Evolutionary conservation across 2,113 vertebrate genomes (phyloP), one percentile per base, ranked within the genome.

Genomic region (Microtus pennsylvanicus): DNA sequence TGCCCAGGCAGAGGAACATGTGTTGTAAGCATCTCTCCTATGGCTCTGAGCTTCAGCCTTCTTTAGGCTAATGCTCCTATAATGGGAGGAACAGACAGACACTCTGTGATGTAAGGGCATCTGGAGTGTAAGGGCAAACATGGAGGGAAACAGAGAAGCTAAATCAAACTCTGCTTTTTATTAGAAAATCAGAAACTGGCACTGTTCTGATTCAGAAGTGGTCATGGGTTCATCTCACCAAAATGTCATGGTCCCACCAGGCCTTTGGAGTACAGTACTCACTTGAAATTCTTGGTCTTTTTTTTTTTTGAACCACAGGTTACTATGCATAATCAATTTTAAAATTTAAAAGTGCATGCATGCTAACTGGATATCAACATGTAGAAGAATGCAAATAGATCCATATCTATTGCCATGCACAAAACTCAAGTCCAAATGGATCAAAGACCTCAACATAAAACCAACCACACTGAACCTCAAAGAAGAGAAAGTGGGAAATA

Each of bases 151-250:
- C 19, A 6, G 13, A 58, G 10, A 58, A 5, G 26, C 17, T 45
- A 33, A 83, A 77, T 67, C 30, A 52, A 69, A 61, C 3, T 19
- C 16, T 21, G 3, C 75, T 92, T 92, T 90, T 52, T 30, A 21
- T 83, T 35, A 35, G 35, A 26, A 87, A 78, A 58, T 65, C 63
- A 35, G 7, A 65, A 16, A 11, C 22, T 11, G 65, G 13, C 2
- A 3, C 17, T 63, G 1, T 24, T 80, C 0, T 0, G 14, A 28
- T 35, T 77, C 21, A 50, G 28, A 4, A 14, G 28, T 7, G 1
- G n/a, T 5, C 6, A 14, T 28, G 28, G 38, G 75, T 19, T 70
- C 16, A 16, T 21, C 55, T 55, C 7, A 42, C 11, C 24, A 3
- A 35, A 24, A 19, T 58, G 12, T 12, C 7, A 16, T 19, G 1